A percentile compares a stretch with the other conserved stretches of the same genome.
phyloP scores from a whole-genome alignment of 2,888 invertebrate species.

The Cetonia aurata region DNA sequence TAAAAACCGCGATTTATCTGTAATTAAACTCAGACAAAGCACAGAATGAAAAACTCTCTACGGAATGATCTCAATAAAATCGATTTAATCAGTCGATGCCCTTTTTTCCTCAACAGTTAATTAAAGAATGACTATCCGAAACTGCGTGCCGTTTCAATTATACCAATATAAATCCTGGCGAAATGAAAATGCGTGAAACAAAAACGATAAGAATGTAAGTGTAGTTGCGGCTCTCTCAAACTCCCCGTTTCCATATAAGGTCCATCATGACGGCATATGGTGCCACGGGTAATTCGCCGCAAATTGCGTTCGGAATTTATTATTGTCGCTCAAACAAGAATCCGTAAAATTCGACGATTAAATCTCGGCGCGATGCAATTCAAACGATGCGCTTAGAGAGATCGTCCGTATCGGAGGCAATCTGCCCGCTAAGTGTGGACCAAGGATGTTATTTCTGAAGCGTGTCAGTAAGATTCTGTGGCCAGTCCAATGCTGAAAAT shows the following conservation, averaged over 20 bases:
- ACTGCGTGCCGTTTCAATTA: slow-evolving; percentile 4
- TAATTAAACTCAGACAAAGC: slow-evolving; percentile 2
- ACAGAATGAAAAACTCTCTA: not conserved
- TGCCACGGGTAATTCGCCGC: not conserved
- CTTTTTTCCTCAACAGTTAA: slow-evolving; percentile 7
- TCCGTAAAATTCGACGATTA: not conserved
- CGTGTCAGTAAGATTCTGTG: too few relatives aligned
- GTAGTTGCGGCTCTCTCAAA: slow-evolving; percentile 9
- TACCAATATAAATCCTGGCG: slow-evolving; percentile 7
- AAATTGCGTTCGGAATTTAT: slow-evolving; percentile 1
- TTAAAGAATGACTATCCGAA: slow-evolving; percentile 10
- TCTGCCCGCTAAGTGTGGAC: slow-evolving; percentile 15
- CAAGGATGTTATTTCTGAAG: slow-evolving; percentile 16
- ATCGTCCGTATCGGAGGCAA: too few relatives aligned
- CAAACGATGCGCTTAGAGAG: not conserved
- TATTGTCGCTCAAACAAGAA: slow-evolving; percentile 1
- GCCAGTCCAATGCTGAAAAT: too few relatives aligned
- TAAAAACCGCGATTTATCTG: not conserved
- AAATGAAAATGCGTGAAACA: slow-evolving; percentile 15
- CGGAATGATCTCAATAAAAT: too few relatives aligned
- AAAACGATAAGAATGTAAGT: slow-evolving; percentile 22
- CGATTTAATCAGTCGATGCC: not conserved
- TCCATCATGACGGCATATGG: slow-evolving; percentile 14
- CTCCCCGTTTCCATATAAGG: slow-evolving; percentile 18
- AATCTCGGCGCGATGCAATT: not conserved